Percentiles rank a stretch among this genome's conserved stretches.
These are phyloP conservation scores for Dasyornis broadbenti DNA, from an alignment of 2,113 vertebrate genomes.

Conservation along the genomic window DNA sequence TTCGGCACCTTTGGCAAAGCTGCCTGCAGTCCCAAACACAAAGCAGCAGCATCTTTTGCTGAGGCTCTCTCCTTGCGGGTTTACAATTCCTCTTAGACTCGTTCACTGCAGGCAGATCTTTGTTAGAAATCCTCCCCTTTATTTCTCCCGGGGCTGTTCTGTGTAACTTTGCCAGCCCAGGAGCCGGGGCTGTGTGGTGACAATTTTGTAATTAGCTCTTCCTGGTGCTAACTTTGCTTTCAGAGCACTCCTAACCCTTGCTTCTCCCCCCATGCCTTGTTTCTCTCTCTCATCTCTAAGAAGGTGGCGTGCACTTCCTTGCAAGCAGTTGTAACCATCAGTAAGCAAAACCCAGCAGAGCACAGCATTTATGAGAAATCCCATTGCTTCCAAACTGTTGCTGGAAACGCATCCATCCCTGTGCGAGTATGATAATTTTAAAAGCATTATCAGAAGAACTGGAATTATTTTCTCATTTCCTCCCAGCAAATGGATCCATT, in stretches of 20 bases:
- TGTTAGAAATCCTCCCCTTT: not conserved
- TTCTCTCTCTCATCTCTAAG: not conserved
- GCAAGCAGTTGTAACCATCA: not conserved
- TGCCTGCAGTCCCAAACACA: not conserved
- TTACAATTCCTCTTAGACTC: not conserved
- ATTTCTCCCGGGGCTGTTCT: not conserved
- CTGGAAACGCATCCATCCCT: not conserved
- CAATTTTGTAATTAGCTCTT: not conserved
- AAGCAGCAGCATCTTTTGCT: not conserved
- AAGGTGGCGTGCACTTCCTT: not conserved
- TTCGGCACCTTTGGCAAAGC: not conserved
- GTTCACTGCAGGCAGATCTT: not conserved
- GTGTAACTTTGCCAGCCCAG: not conserved
- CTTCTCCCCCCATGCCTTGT: rapidly evolving
- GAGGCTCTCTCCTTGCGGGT: not conserved
- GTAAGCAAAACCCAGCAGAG: not conserved
- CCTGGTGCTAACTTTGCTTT: not conserved
- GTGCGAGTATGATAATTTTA: not conserved
- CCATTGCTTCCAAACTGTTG: not conserved
- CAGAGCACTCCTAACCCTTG: not conserved
- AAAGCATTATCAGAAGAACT: not conserved
- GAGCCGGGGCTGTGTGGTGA: not conserved
- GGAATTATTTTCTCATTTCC: slow-evolving; percentile 26
- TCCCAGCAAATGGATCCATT: not conserved
- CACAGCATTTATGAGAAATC: not conserved